phyloP scores from a whole-genome alignment of 2,113 vertebrate genomes.

The Terrapene triunguis region DNA sequence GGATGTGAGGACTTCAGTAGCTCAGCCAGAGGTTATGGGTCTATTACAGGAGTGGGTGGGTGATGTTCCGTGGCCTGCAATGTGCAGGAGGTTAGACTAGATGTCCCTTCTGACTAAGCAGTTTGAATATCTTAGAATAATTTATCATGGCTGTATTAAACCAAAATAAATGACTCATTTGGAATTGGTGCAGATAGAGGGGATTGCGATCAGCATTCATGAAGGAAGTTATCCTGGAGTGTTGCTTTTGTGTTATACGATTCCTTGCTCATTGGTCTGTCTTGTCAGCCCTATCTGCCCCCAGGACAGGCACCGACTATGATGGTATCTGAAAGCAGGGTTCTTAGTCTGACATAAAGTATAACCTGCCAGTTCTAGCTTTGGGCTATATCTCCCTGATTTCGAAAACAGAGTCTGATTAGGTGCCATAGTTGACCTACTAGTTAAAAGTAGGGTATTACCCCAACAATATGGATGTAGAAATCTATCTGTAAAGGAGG shows the following conservation, averaged over 20 bases:
- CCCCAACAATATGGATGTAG: not conserved
- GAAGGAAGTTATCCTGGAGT: not conserved
- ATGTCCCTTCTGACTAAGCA: not conserved
- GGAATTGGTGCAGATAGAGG: not conserved
- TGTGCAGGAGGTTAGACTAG: not conserved
- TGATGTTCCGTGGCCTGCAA: not conserved
- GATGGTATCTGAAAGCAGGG: not conserved
- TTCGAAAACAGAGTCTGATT: not conserved
- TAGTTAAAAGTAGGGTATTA: not conserved
- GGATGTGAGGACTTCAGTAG: not conserved
- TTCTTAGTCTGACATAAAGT: not conserved
- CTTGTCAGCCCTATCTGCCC: not conserved
- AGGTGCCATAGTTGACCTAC: not conserved
- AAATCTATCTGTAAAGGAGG: not conserved
- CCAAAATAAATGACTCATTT: not conserved
- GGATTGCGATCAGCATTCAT: not conserved
- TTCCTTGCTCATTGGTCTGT: not conserved
- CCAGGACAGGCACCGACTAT: not conserved
- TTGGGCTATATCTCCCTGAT: not conserved
- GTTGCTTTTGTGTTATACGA: not conserved
- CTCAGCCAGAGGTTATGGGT: too few relatives aligned
- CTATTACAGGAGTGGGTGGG: not conserved
- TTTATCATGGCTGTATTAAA: not conserved
- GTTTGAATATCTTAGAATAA: not conserved
- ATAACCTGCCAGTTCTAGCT: not conserved